phyloP scores from a whole-genome alignment of 2,888 invertebrate species.

The Andrena trimmerana region DNA sequence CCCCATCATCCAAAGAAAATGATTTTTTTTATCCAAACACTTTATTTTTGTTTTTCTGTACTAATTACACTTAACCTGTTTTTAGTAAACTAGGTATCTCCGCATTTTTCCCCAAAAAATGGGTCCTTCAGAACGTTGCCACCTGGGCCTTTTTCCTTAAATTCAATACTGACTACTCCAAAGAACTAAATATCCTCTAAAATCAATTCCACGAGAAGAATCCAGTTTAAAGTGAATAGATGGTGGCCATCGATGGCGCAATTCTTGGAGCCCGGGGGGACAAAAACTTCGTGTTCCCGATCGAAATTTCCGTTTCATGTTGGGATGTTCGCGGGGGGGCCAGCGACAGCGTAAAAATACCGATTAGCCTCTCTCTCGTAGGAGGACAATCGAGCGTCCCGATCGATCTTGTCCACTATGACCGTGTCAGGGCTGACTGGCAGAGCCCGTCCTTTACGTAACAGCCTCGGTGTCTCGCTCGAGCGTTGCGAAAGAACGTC shows the following conservation, averaged over 20 bases:
- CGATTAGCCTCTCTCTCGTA: slow-evolving; percentile 44
- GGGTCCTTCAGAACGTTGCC: too few relatives aligned
- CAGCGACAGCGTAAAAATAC: slow-evolving; percentile 33
- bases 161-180: too few relatives aligned
- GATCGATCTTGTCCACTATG: slow-evolving; percentile 54
- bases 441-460: slow-evolving; percentile 64
- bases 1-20: too few relatives aligned
- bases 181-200: not conserved
- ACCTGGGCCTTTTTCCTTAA: too few relatives aligned
- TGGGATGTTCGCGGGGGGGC: not conserved
- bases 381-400: slow-evolving; percentile 52
- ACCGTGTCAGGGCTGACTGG: slow-evolving; percentile 62
- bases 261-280: not conserved
- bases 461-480: slow-evolving; percentile 52
- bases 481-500: slow-evolving; percentile 61
- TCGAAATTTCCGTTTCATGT: not conserved
- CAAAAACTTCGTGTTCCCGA: not conserved
- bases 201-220: not conserved
- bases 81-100: too few relatives aligned
- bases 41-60: too few relatives aligned
- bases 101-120: too few relatives aligned
- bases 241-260: not conserved
- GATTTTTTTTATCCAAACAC: too few relatives aligned
- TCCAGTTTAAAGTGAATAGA: not conserved
- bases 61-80: too few relatives aligned